Conservation (phyloP, 2,113 vertebrate genomes). For the Oostethus manadensis region DNA sequence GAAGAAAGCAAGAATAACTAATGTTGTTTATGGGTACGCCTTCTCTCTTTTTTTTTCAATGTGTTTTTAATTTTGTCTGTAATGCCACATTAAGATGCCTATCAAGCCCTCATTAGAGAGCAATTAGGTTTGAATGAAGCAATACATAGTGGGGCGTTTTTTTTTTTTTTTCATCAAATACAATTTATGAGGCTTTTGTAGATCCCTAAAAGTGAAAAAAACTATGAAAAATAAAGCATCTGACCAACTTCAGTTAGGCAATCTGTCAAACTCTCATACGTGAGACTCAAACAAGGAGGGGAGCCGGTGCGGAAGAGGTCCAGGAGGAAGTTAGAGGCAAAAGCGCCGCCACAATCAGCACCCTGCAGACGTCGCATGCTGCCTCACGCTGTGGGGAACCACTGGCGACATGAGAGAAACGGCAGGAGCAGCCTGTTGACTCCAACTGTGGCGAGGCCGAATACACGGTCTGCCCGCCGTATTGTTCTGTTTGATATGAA, state of each 20-base stretch:
- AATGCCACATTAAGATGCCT: neutral
- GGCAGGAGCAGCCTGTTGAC: slow-evolving; percentile 22
- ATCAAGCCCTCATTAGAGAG: neutral
- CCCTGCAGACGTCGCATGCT: slow-evolving; percentile 21
- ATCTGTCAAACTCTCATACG: slow-evolving; percentile 17
- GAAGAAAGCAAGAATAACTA: slow-evolving; percentile 8
- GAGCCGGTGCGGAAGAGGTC: neutral
- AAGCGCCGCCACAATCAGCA: slow-evolving; percentile 28
- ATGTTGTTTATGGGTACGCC: slow-evolving; percentile 1
- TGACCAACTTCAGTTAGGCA: slow-evolving; percentile 1
- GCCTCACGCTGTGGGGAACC: slow-evolving; percentile 5
- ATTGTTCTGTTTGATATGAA: neutral
- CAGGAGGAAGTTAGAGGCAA: slow-evolving; percentile 12
- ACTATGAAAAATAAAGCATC: no score
- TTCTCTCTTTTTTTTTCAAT: neutral
- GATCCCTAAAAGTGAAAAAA: no score
- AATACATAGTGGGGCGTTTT: no score
- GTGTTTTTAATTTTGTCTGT: neutral
- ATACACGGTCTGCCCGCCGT: neutral
- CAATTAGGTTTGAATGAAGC: neutral
- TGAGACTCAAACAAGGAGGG: slow-evolving; percentile 14
- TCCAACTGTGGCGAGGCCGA: slow-evolving; percentile 5
- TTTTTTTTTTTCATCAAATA: no score
- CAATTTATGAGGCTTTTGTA: no score
- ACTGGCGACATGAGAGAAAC: slow-evolving; percentile 52